Evolutionary conservation across 2,797 vertebrate species (phyloP).

Genomic region (Notolepis coatsorum): DNA sequence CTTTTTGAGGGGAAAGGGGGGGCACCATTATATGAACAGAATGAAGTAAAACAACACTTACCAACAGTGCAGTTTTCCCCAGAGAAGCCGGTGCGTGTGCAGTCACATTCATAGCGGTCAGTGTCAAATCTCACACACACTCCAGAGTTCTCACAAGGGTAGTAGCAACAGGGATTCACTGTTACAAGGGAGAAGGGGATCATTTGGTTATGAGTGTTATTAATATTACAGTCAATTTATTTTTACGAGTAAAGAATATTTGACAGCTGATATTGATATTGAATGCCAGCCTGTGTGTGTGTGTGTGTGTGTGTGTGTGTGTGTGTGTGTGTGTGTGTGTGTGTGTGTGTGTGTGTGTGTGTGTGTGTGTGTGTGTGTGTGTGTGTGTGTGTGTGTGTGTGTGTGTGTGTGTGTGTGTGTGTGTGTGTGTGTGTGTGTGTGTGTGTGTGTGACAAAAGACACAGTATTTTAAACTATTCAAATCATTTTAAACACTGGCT

Average conservation of each 20-base stretch:
- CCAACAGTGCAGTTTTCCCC: constrained; percentile 91
- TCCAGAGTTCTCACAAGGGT: constrained; percentile 92
- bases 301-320: constrained; percentile 1
- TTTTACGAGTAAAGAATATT: no score
- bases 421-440: no score
- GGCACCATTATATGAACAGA: no score
- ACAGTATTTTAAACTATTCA: no score
- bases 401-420: no score
- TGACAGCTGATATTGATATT: no score
- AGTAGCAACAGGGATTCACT: constrained; percentile 95
- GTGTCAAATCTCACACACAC: constrained; percentile 86
- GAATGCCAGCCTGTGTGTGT: neutral
- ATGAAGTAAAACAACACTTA: constrained; percentile 75
- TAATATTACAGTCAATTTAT: no score
- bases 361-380: neutral
- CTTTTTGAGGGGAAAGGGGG: no score
- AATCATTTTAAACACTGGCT: no score
- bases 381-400: no score
- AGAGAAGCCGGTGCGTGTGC: constrained; percentile 89
- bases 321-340: neutral
- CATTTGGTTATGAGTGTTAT: no score
- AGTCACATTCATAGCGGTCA: constrained; percentile 89
- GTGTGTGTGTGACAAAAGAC: no score
- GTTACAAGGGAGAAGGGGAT: constrained; percentile 26
- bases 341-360: neutral